Evolutionary conservation across 2,888 invertebrate genomes (phyloP).

Genomic region (Pharmacophagus antenor): DNA sequence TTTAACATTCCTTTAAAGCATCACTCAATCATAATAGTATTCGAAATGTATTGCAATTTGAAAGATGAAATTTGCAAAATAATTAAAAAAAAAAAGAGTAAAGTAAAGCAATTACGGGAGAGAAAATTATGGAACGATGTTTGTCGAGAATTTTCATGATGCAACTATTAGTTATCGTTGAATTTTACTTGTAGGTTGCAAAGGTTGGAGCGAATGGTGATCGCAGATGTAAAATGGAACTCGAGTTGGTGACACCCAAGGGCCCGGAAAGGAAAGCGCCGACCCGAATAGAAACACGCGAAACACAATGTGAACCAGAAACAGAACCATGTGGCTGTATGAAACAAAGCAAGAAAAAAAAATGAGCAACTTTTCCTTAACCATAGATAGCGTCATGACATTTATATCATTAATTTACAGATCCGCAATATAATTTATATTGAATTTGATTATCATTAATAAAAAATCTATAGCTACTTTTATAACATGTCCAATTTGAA

Average conservation of each 20-base stretch:
- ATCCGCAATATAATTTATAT: not conserved
- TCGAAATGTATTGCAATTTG: too few relatives aligned
- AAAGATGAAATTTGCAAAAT: too few relatives aligned
- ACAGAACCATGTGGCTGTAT: conserved; percentile 53
- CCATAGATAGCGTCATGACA: not conserved
- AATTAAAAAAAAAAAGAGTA: too few relatives aligned
- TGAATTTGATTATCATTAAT: too few relatives aligned
- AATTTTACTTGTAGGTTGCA: conserved; percentile 50
- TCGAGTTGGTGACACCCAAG: conserved; percentile 85
- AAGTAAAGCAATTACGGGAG: too few relatives aligned
- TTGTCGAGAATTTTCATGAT: not conserved
- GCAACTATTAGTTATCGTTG: not conserved
- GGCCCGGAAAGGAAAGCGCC: conserved; percentile 77
- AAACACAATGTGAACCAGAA: conserved; percentile 66
- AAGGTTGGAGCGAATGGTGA: conserved; percentile 66
- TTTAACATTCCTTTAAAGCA: too few relatives aligned
- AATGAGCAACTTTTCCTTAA: conserved; percentile 28
- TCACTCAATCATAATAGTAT: too few relatives aligned
- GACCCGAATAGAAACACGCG: conserved; percentile 65
- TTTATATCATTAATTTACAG: not conserved
- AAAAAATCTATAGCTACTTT: too few relatives aligned
- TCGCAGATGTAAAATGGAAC: conserved; percentile 77
- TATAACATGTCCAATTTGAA: too few relatives aligned
- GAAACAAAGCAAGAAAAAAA: conserved; percentile 45
- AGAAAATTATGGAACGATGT: too few relatives aligned